Conservation (phyloP, 2,797 vertebrate species). For the Ctenopoma multispine region DNA sequence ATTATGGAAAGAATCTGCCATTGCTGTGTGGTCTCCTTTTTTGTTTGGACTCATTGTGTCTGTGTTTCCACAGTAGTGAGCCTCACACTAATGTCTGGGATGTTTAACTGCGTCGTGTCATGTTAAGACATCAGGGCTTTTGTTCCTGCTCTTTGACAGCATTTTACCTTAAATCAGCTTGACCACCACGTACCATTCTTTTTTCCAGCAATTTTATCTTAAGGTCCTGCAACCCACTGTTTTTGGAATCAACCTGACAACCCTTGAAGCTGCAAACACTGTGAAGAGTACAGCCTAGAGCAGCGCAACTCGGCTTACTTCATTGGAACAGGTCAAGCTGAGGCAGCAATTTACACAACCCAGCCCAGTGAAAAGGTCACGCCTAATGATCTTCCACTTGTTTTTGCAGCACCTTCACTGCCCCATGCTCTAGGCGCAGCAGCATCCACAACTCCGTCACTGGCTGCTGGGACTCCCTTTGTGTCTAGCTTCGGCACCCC, state of each 20-base stretch:
- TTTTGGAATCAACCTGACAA: conserved; percentile 40
- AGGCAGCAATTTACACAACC: conserved; percentile 29
- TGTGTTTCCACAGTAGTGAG: conserved; percentile 12
- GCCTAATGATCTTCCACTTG: conserved; percentile 20
- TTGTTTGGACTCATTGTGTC: conserved; percentile 33
- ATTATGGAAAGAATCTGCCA: conserved; percentile 4
- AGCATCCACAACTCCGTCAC: conserved; percentile 50
- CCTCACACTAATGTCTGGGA: conserved; percentile 20
- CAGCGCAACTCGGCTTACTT: conserved; percentile 13
- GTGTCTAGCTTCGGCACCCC: conserved; percentile 78
- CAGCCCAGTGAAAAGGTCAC: conserved; percentile 46
- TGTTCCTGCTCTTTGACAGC: neutral
- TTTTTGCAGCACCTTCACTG: conserved; percentile 33
- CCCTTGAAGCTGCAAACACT: conserved; percentile 25
- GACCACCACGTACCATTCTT: conserved; percentile 3
- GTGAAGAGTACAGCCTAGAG: conserved; percentile 5
- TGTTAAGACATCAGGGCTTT: conserved; percentile 15
- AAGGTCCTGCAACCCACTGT: neutral
- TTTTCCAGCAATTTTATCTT: neutral
- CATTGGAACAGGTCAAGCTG: conserved; percentile 39
- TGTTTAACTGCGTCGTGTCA: conserved; percentile 15
- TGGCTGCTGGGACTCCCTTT: conserved; percentile 74
- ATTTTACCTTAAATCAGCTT: conserved; percentile 19
- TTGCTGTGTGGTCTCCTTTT: conserved; percentile 17
- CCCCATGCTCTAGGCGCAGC: conserved; percentile 26